Evolutionary conservation across 2,888 invertebrate species (phyloP), one percentile per base, ranked within the genome.

Genomic region (Athalia circularis): DNA sequence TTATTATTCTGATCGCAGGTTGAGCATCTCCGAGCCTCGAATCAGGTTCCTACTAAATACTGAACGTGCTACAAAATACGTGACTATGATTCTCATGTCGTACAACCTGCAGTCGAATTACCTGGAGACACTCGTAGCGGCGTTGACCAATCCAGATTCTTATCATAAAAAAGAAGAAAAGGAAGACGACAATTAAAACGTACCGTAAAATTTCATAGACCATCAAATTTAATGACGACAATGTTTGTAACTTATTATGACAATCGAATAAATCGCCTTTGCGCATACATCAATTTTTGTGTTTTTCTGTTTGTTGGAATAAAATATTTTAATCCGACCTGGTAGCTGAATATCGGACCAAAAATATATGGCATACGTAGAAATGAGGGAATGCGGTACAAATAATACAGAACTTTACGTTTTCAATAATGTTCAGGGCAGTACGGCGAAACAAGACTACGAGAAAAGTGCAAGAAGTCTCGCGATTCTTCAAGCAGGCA

Each of bases 51-150:
- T 89, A 77, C 77, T 89, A 11, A 64, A 64, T 29, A 84, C 83
- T 2, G 87, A 87, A 77, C 87, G 87, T 81, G 88, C 87, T 11
- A 83, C 82, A 0, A 85, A 86, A 83, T 87, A 88, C 74, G 84
- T 82, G 57, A 86, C 89, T 29, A 88, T 90, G 89, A 89, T 90
- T 76, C 81, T 90, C 45, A 87, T 87, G 84, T 86, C 89, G 0
- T 90, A 89, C 68, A 87, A 88, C 81, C 79, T 89, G 57, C 86
- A 88, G 81, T 80, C 87, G 13, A 80, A 84, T 84, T 89, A 90
- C 80, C 83, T 90, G 54, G 85, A 89, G n/a, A 82, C 80, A 75
- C 77, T 89, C 57, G 80, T 89, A 13, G 79, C 80, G 45, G 81
- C 84, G 43, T 11, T 83, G 65, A 86, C 81, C 61, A 82, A 80